phyloP scores from a whole-genome alignment of 2,888 invertebrate species.

The Caenorhabditis zanzibari region DNA sequence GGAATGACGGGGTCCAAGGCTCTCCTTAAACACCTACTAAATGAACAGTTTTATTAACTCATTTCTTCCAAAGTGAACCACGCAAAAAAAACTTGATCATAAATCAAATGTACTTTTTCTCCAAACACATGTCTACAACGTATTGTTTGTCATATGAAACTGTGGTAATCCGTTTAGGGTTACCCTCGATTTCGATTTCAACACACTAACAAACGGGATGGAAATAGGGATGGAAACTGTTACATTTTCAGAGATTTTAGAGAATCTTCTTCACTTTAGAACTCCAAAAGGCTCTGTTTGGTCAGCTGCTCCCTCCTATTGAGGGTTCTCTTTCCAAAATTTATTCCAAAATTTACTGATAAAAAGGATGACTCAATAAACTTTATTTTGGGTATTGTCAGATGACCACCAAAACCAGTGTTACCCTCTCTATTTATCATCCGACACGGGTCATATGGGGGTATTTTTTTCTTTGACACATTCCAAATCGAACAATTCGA shows the following conservation, averaged over 20 bases:
- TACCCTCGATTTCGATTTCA: constrained; percentile 15
- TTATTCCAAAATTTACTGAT: background rate
- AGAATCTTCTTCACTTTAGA: constrained; percentile 11
- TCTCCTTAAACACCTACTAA: constrained; percentile 17
- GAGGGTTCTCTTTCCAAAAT: background rate
- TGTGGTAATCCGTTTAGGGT: constrained; percentile 40
- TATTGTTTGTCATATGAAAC: constrained; percentile 18
- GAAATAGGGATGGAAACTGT: background rate
- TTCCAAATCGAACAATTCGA: constrained; percentile 25
- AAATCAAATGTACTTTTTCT: constrained; percentile 34
- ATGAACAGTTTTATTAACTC: background rate
- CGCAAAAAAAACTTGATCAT: constrained; percentile 24
- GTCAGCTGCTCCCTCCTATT: background rate
- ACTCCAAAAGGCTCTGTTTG: constrained; percentile 9
- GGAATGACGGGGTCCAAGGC: background rate
- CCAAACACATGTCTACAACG: background rate
- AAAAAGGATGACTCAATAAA: background rate
- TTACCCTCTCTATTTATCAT: constrained; percentile 55
- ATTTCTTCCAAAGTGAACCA: too few relatives aligned
- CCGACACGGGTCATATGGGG: constrained; percentile 52
- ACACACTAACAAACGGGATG: background rate
- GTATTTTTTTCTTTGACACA: constrained; percentile 47
- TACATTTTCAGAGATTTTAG: background rate
- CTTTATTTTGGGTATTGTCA: constrained; percentile 8
- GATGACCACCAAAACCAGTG: constrained; percentile 18